Conservation (phyloP, 2,888 invertebrate species). For the Nymphalis polychloros region DNA sequence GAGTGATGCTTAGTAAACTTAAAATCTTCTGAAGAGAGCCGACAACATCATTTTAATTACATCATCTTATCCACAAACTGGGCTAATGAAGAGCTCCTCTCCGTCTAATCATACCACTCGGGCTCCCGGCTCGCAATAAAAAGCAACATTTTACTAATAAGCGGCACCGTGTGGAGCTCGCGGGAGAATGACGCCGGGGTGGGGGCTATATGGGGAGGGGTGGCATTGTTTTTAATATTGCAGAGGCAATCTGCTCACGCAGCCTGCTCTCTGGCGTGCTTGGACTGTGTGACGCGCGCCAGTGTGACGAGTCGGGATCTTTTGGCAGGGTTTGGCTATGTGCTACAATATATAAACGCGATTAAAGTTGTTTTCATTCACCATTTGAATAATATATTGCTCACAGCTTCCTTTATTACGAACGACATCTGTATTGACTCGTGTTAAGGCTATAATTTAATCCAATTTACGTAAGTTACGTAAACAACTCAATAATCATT, state of each 20-base stretch:
- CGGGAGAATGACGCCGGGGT: constrained; percentile 10
- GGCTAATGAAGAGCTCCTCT: constrained; percentile 36
- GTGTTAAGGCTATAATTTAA: too few relatives aligned
- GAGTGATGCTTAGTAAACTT: not conserved
- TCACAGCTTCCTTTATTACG: too few relatives aligned
- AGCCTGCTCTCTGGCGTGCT: constrained; percentile 14
- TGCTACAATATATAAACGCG: too few relatives aligned
- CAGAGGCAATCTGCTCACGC: constrained; percentile 29
- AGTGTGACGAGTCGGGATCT: constrained; percentile 3
- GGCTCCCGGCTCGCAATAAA: constrained; percentile 31
- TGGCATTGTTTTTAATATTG: constrained; percentile 42
- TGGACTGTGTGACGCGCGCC: constrained; percentile 9
- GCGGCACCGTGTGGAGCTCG: constrained; percentile 25
- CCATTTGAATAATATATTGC: too few relatives aligned
- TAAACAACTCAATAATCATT: too few relatives aligned
- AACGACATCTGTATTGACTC: too few relatives aligned
- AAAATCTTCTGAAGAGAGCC: constrained; percentile 15
- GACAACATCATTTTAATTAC: constrained; percentile 18
- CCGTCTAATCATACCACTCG: constrained; percentile 29
- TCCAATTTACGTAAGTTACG: too few relatives aligned
- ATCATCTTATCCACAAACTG: constrained; percentile 26
- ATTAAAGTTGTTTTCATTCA: not conserved
- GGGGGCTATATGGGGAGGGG: constrained; percentile 1
- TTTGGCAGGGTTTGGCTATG: too few relatives aligned
- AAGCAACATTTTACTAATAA: constrained; percentile 42